Evolutionary conservation across 2,888 invertebrate species (phyloP).

Genomic region (Cheilosia impressa): DNA sequence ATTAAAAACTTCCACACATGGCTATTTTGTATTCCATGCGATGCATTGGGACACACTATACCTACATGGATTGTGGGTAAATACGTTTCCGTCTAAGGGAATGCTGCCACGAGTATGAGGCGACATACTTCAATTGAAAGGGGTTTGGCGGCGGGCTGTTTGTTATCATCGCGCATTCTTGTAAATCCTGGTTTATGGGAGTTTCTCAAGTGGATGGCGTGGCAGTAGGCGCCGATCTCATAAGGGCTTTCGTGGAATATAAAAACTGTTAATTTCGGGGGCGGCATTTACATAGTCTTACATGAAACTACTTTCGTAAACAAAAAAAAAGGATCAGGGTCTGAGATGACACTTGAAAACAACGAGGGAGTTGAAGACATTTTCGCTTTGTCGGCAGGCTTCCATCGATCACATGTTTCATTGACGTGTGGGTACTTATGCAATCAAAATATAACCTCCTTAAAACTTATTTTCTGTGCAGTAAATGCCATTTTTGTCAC

Average conservation of each 20-base stretch:
- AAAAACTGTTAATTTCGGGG: constrained; percentile 2
- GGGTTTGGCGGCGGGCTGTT: constrained; percentile 51
- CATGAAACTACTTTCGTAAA: constrained; percentile 53
- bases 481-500: no score
- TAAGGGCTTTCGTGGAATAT: constrained; percentile 15
- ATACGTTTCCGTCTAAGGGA: constrained; percentile 67
- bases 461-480: no score
- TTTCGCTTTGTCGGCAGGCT: no score
- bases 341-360: no score
- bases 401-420: no score
- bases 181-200: constrained; percentile 48
- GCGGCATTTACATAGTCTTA: constrained; percentile 17
- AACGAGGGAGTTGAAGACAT: no score
- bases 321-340: constrained; percentile 15
- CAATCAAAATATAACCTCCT: no score
- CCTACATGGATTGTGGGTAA: constrained; percentile 33
- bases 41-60: constrained; percentile 48
- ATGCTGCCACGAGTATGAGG: constrained; percentile 40
- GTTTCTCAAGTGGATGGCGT: constrained; percentile 58
- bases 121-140: constrained; percentile 53
- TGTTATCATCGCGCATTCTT: constrained; percentile 58
- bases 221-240: constrained; percentile 40
- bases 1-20: constrained; percentile 70
- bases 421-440: no score
- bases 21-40: constrained; percentile 64